Evolutionary conservation across 2,888 invertebrate species (phyloP), one percentile per base, ranked within the genome.

Genomic region (Hofmannophila pseudospretella): DNA sequence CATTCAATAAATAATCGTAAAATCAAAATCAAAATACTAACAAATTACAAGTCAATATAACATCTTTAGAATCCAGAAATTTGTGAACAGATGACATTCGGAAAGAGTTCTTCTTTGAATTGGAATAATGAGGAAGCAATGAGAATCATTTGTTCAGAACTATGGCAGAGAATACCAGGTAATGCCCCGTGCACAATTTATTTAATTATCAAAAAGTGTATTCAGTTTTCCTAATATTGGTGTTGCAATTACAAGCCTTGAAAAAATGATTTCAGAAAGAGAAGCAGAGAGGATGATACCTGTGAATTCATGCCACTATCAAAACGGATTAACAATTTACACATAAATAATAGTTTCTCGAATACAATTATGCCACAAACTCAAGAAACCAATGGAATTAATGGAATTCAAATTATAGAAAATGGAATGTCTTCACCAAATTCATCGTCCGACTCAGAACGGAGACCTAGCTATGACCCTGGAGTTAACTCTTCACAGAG

Each of bases 251-350:
- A 12, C 16, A 16, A 16, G 16, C 5, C 2, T 30, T 13, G 4
- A 14, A 16, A 4, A 4, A 16, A n/a, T 23, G 8, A 7, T 12
- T 35, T 23, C 70, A 95, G 95, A 65, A 95, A 96, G 88, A 89
- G 95, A 50, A 89, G 90, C 33, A 89, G 94, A 41, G 91, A 91
- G 64, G 94, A 94, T 60, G 94, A 95, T 51, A 88, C 89, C 23
- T 89, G 89, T 58, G 96, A 96, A 63, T 96, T 95, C 58, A 93
- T 94, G 89, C 96, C 96, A 36, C 78, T 96, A 35, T 96, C 96
- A 8, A 96, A 96, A 74, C 89, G 96, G 62, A 96, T 96, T 56
- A 96, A 96, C 71, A 96, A 96, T 82, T 88, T 96, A 34, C 95
- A 96, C 63, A 91, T 95, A 54, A 93, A 93, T 66, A 90, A 89